These are phyloP conservation scores for Protophormia terraenovae DNA, from an alignment of 2,888 invertebrate genomes.

Conservation along the genomic window DNA sequence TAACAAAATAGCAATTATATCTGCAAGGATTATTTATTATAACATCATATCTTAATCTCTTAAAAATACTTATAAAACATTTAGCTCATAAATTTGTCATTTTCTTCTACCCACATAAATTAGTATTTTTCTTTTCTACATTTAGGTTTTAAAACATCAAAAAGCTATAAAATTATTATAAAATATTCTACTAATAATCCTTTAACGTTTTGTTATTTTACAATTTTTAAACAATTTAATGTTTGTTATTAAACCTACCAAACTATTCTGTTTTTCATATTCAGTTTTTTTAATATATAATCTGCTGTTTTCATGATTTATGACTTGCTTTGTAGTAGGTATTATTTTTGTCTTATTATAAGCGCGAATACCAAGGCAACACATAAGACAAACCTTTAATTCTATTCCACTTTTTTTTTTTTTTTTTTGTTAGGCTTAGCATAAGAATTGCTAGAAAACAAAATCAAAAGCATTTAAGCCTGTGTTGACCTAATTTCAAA, in stretches of 20 bases:
- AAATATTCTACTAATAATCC: no score
- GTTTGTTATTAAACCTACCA: no score
- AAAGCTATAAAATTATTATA: no score
- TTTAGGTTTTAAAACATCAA: no score
- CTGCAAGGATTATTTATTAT: no score
- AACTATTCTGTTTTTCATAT: neutral
- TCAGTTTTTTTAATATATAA: neutral
- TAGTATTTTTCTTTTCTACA: no score
- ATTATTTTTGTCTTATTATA: neutral
- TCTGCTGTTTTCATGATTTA: constrained; percentile 52
- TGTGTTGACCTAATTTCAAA: constrained; percentile 63
- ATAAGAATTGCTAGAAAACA: neutral
- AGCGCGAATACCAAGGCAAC: neutral
- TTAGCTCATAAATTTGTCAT: no score
- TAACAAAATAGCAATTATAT: neutral
- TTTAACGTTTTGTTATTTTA: no score
- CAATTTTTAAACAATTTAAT: no score
- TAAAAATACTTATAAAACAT: no score
- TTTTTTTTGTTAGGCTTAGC: neutral
- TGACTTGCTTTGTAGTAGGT: constrained; percentile 14
- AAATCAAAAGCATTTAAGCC: constrained; percentile 38
- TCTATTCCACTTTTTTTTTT: constrained; percentile 6
- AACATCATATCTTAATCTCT: no score
- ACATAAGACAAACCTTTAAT: constrained; percentile 48
- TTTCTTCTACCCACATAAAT: no score